Evolutionary conservation across 2,113 vertebrate genomes (phyloP).

Genomic region (Hypocryptadius cinnamomeus): DNA sequence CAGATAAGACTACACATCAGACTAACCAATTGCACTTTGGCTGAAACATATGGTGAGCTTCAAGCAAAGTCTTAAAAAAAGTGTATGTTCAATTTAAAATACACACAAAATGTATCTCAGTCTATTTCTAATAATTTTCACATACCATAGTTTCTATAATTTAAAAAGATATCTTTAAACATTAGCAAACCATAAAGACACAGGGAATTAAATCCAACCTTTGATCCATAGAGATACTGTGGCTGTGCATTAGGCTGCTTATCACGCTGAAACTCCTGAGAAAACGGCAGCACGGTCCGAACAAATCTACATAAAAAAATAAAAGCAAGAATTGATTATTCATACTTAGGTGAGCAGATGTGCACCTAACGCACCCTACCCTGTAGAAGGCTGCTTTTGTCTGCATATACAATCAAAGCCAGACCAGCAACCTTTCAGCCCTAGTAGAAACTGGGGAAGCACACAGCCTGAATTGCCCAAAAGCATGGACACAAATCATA

Average conservation of each 20-base stretch:
- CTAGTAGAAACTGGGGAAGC: background rate
- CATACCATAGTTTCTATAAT: background rate
- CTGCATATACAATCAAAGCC: background rate
- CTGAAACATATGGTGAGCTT: background rate
- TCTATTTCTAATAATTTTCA: background rate
- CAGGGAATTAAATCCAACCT: constrained; percentile 66
- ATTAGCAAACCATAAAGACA: background rate
- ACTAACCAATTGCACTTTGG: background rate
- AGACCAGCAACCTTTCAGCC: background rate
- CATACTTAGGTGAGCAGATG: background rate
- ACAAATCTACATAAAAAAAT: constrained; percentile 73
- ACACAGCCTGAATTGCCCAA: background rate
- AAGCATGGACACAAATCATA: background rate
- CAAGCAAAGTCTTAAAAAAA: background rate
- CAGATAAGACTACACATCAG: background rate
- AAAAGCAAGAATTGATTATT: background rate
- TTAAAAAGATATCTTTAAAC: background rate
- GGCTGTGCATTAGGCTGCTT: constrained; percentile 89
- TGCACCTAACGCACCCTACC: background rate
- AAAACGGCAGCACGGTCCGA: constrained; percentile 83
- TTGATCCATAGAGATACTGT: constrained; percentile 84
- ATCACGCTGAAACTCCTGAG: constrained; percentile 87
- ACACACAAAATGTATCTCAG: background rate
- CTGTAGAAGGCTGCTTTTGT: background rate
- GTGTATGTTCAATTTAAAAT: background rate